A percentile compares a stretch with the other conserved stretches of the same genome.
phyloP scores from a whole-genome alignment of 2,888 invertebrate species.

The Iselma pallidipennis region DNA sequence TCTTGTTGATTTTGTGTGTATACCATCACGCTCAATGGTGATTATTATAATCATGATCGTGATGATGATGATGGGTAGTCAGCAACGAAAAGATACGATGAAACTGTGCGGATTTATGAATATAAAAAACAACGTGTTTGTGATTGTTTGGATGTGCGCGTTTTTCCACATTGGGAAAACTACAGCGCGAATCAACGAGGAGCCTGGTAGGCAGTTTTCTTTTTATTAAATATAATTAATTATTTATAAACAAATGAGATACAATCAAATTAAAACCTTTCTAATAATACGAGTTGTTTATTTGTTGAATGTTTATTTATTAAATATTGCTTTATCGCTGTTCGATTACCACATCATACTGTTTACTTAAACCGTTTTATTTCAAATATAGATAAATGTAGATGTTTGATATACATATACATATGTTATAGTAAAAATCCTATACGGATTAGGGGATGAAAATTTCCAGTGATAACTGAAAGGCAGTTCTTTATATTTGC shows the following conservation, averaged over 20 bases:
- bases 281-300: neutral
- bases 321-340: neutral
- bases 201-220: constrained; percentile 32
- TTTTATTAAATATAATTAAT: neutral
- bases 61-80: neutral
- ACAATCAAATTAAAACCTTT: too few species aligned
- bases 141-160: constrained; percentile 35
- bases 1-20: neutral
- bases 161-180: constrained; percentile 23
- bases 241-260: too few species aligned
- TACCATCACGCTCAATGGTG: neutral
- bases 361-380: too few species aligned
- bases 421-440: too few species aligned
- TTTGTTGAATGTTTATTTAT: neutral
- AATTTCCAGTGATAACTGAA: neutral
- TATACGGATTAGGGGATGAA: too few species aligned
- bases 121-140: constrained; percentile 29
- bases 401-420: too few species aligned
- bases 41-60: constrained; percentile 2
- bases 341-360: too few species aligned
- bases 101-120: neutral
- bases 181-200: constrained; percentile 30
- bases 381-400: too few species aligned
- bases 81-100: neutral
- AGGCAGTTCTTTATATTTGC: neutral